Evolutionary conservation across 2,113 vertebrate species (phyloP), one percentile per base, ranked within the genome.

Genomic region (Aptenodytes forsteri): DNA sequence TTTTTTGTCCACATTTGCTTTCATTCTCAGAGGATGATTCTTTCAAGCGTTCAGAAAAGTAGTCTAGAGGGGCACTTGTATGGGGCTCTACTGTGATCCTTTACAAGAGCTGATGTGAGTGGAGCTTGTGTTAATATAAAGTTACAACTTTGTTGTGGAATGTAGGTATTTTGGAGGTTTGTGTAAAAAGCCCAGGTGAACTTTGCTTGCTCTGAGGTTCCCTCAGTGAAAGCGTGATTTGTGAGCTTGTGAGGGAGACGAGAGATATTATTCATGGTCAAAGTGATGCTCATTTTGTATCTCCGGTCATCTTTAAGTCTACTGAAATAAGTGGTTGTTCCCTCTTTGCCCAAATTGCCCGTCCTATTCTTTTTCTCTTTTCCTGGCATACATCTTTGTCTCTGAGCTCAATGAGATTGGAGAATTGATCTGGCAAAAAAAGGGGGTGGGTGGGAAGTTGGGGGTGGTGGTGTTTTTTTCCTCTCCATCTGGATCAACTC

Each of bases 271-370:
- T 15, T 54, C 14, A 1, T 6, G 1, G 4, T 29, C 27, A 13
- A 25, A 40, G 42, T 2, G 10, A 32, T 27, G 38, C 38, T 34
- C 2, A 1, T 10, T 34, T 34, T 16, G 3, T 52, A 9, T 18
- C n/a, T 89, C 32, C 0, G 0, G 13, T 38, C 2, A 0, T 25
- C 7, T 26, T 34, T 12, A 30, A n/a, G n/a, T 55, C 32, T 67
- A 1, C 30, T 67, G 52, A 17, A 44, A 23, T 6, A 55, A 55
- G 47, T 18, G 7, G 19, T 10, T 44, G 40, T 44, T 55, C 36
- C 26, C 46, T 32, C 30, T 52, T 44, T 62, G 36, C 59, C 11
- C 23, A 15, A 0, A 5, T 22, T 36, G 21, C 23, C 23, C 0
- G 0, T 29, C 11, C 6, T 44, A 0, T 16, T 56, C 12, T 59